Base-by-base conservation (phyloP, 2,113 vertebrate genomes). In the Loxodonta africana region DNA sequence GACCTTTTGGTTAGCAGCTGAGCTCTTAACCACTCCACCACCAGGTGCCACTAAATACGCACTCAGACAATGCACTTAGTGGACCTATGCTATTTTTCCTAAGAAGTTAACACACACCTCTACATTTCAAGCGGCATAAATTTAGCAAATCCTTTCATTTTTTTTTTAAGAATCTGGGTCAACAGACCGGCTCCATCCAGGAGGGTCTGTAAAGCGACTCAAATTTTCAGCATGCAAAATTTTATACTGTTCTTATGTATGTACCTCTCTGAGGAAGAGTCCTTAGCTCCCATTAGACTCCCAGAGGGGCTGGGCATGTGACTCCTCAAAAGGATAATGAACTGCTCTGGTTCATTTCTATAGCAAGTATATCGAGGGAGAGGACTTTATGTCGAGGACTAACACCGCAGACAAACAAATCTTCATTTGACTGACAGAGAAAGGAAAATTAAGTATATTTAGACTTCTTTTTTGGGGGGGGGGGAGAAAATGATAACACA, bases 111-210 rank as follows among this genome's bases (percentile, higher is more conserved):
- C 21, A 87, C 18, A 65, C 9, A 33, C 51, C 30, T 94, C 37
- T 80, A 82, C 33, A 62, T 48, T 91, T 95, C 37, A 92, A 92
- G 73, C 76, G 33, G 11, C 65, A 73, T 30, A 74, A 96, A 85
- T 57, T 57, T 17, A 57, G 37, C 11, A 96, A 91, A 91, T 6
- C 8, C n/a, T 81, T 78, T 26, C 33, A 23, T 51, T 37, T 78
- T 37, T 37, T 37, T 67, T 65, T 67, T 69, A 85, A 94, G 51
- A 91, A 89, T n/a, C 37, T 62, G 5, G 25, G 62, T 83, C 77
- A 81, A 44, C 48, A 93, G 63, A 8, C 46, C 57, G 33, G 8
- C 33, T 95, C 67, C 6, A 76, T 95, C 67, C 6, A 76, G n/a
- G 37, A 95, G 8, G 65, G 26, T 87, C 17, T 41, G 77, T 28